Conservation (phyloP, 2,113 vertebrate genomes). For the Piprites chloris region DNA sequence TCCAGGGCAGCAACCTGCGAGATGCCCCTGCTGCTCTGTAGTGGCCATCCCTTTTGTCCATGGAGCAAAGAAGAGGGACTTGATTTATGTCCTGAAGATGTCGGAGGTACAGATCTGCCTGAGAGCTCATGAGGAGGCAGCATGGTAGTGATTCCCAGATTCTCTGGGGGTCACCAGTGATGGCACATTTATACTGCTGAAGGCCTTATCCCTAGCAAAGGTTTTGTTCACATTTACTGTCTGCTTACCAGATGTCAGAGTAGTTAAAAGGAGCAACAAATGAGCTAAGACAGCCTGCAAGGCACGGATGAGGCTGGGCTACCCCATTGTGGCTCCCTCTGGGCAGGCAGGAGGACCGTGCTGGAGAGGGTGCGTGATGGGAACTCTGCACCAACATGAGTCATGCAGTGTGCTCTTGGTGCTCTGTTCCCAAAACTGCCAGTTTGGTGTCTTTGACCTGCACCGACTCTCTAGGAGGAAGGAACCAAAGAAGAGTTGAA, state of each 20-base stretch:
- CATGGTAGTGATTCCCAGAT: not conserved
- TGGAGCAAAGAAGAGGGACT: not conserved
- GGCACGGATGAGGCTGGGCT: not conserved
- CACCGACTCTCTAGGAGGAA: not conserved
- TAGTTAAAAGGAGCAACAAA: not conserved
- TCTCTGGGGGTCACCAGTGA: not conserved
- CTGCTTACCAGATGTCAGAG: not conserved
- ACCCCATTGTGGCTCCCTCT: not conserved
- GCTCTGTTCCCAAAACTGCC: not conserved
- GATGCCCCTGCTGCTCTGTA: not conserved
- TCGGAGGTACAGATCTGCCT: not conserved
- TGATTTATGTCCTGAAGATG: not conserved
- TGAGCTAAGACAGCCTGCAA: not conserved
- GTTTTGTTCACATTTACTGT: not conserved
- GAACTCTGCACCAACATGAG: fast-evolving
- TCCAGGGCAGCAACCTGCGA: not conserved
- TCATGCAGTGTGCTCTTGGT: not conserved
- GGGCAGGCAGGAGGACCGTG: not conserved
- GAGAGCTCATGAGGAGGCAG: not conserved
- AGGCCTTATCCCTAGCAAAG: not conserved
- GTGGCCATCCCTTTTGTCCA: not conserved
- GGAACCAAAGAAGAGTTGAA: not conserved
- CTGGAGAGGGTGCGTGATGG: not conserved
- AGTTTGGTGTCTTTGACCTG: not conserved
- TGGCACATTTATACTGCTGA: not conserved